These are phyloP conservation scores for Ptilonorhynchus violaceus DNA, from an alignment of 2,113 vertebrate species.

Conservation along the genomic window DNA sequence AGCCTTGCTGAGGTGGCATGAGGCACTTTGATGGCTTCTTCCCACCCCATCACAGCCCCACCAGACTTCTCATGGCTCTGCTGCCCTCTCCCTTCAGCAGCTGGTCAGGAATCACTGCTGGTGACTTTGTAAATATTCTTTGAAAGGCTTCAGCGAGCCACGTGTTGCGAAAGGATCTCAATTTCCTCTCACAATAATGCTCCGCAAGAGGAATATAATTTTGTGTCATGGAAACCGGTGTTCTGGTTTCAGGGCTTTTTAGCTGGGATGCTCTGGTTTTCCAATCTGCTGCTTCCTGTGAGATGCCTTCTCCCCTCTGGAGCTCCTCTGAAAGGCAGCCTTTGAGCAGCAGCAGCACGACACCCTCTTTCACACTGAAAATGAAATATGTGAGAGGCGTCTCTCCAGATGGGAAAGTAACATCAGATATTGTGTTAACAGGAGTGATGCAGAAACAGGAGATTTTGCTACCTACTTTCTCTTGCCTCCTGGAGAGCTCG, in stretches of 20 bases:
- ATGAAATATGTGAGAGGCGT: neutral
- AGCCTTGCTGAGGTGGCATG: neutral
- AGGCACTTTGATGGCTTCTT: neutral
- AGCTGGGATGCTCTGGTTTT: conserved; percentile 20
- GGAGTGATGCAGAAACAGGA: neutral
- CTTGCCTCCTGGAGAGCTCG: neutral
- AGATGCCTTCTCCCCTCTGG: neutral
- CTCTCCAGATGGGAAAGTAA: neutral
- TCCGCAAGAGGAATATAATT: neutral
- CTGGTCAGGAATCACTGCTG: neutral
- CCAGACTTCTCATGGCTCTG: neutral
- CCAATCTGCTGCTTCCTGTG: neutral
- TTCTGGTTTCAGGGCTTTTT: neutral
- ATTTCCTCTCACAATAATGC: neutral
- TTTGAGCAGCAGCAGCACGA: neutral
- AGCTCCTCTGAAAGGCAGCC: neutral
- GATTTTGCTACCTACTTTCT: neutral
- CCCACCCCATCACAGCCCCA: accelerated
- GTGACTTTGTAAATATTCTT: neutral
- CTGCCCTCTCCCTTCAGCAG: neutral
- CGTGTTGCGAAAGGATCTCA: neutral
- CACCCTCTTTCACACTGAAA: neutral
- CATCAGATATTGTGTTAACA: neutral
- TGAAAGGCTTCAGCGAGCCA: neutral
- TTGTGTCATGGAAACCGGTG: neutral